Percentiles rank a stretch among this genome's conserved stretches.
Evolutionary conservation across 1,140 invertebrate genomes (phyloP).

Genomic region (Phocides pigmalion): DNA sequence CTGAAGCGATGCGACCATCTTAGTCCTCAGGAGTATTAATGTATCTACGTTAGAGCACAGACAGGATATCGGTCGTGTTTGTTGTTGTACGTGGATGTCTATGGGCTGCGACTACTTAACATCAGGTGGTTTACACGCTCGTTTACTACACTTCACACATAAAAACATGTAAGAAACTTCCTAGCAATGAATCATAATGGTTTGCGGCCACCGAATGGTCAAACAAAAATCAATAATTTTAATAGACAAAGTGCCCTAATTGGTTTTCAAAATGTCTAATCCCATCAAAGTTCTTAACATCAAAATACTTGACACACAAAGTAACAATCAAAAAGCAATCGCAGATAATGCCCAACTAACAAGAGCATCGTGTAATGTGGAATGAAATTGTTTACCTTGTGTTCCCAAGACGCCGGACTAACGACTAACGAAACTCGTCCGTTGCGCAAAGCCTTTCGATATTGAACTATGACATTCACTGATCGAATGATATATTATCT

Average conservation of each 20-base stretch:
- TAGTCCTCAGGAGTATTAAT: too few relatives aligned
- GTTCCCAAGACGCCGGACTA: constrained; percentile 14
- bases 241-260: neutral
- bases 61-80: too few relatives aligned
- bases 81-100: too few relatives aligned
- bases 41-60: too few relatives aligned
- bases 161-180: too few relatives aligned
- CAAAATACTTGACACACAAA: constrained; percentile 6
- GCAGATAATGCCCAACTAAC: constrained; percentile 12
- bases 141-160: too few relatives aligned
- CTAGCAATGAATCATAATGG: too few relatives aligned
- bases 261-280: neutral
- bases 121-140: too few relatives aligned
- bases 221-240: neutral
- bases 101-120: too few relatives aligned
- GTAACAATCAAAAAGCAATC: constrained; percentile 30
- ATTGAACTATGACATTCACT: constrained; percentile 23
- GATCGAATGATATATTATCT: neutral
- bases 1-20: too few relatives aligned
- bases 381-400: constrained; percentile 29
- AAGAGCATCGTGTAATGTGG: constrained; percentile 18
- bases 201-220: neutral
- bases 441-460: constrained; percentile 3
- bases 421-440: neutral
- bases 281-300: constrained; percentile 3